Evolutionary conservation across 1,140 invertebrate genomes (phyloP), one percentile per base, ranked within the genome.

Genomic region (Brachionus paranguensis): DNA sequence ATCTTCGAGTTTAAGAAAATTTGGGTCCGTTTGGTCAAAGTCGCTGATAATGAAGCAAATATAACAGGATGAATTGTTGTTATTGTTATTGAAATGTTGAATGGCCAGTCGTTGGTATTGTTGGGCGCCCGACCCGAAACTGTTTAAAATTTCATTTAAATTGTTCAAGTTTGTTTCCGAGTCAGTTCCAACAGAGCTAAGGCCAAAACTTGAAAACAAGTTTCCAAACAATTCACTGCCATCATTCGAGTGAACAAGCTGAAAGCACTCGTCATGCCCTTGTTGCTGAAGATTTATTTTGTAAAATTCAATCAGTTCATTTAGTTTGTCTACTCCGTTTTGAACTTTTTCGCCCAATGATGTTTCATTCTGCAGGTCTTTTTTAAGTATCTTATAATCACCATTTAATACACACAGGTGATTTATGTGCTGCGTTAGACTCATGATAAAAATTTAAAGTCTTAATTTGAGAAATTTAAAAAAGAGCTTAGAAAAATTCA

Each of bases 271-370:
- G 6, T 76, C 72, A 14, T 50, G 45, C 14, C 72, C 72, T 76
- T 76, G 72, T n/a, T 76, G 72, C 27, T 76, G 72, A 4, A 76
- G 33, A 76, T 76, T 76, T 37, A 76, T 76, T 76, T 76, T 76
- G 43, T 76, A 76, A 50, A 76, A 76, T 50, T 76, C 72, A 29
- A 76, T 76, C 20, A 76, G 47, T 76, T 76, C 72, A 20, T 76
- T 76, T 76, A 76, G 27, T 76, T 76, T 76, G 43, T 76, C 72
- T 27, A 76, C 29, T 20, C 72, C 72, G 11, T 76, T 76, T 76
- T 76, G n/a, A 50, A 37, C 17, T 12, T 76, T 29, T 33, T 50
- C 43, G 20, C 33, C 47, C 14, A 70, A n/a, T 70, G 27, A 33
- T 27, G 20, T 20, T 24, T 50, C 72, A 33, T 24, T 74, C 41